Base-by-base conservation (phyloP, 2,888 invertebrate species). In the Neoascia interrupta region DNA sequence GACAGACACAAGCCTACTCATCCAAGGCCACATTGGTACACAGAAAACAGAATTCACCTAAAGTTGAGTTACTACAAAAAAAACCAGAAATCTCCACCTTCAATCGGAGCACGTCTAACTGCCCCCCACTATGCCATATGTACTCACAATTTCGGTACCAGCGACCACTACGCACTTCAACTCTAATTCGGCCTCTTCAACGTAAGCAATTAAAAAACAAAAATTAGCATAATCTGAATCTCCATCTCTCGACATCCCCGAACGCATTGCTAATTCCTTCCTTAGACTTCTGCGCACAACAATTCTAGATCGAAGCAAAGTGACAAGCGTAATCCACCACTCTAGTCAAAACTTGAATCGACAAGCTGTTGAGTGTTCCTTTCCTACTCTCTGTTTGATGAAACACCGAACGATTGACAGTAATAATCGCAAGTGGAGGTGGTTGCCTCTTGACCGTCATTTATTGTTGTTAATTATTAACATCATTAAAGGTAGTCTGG, bases 181-280 rank as follows among this genome's bases (percentile, higher is more conserved):
- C 34, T 28, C 51, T 28, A 15, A 56, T 51, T 21, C 36, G 36
- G 31, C 37, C 8, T 53, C 6, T 43, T 16, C 28, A 6, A 28
- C 41, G 10, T 49, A 53, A 45, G 58, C 49, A 64, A 63, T 56
- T 64, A 58, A 58, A 56, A 51, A 51, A 58, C 11, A 13, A 6
- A 16, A 21, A 58, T 51, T 73, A 36, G 26, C 43, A 72, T 72
- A 64, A 72, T 64, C 64, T 18, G 5, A 3, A 26, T n/a, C 5
- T 36, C 34, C 56, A 13, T 39, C 45, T 45, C 21, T 66, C 16
- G 49, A 43, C 58, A 64, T 37, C 51, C 51, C 54, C 56, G 16
- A 28, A 10, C 34, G 36, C 28, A 64, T 18, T 37, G 31, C 31
- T 36, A 53, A 15, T 58, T 39, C 21, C 19, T 37, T 11, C 8